These are phyloP conservation scores for Chrysodeixis includens DNA, from an alignment of 2,888 invertebrate species.

Conservation along the genomic window DNA sequence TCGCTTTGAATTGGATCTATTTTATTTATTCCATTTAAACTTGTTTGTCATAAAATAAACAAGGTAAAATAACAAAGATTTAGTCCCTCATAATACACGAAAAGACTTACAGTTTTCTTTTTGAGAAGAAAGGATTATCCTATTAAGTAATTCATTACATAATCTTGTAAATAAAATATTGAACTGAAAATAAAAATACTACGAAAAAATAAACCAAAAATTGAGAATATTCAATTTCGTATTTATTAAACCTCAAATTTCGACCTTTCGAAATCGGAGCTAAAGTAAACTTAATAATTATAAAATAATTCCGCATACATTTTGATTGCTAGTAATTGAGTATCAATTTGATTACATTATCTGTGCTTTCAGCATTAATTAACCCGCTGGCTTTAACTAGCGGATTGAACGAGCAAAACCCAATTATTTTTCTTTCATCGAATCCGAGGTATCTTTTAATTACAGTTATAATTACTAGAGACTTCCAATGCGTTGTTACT, in stretches of 20 bases:
- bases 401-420: background rate
- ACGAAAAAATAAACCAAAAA: background rate
- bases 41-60: too few species aligned
- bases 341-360: background rate
- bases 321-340: background rate
- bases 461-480: slow-evolving; percentile 4
- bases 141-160: too few species aligned
- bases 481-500: background rate
- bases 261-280: background rate
- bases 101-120: too few species aligned
- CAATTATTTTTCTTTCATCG: slow-evolving; percentile 4
- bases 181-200: background rate
- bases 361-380: background rate
- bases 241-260: background rate
- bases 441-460: background rate
- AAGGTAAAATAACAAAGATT: too few species aligned
- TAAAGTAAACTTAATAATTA: background rate
- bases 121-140: too few species aligned
- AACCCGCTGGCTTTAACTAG: background rate
- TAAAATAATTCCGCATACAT: background rate
- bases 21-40: too few species aligned
- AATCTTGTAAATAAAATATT: too few species aligned
- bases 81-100: too few species aligned
- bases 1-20: too few species aligned
- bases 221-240: background rate